Evolutionary conservation across 2,888 invertebrate genomes (phyloP).

Genomic region (Tenthredo mesomela): DNA sequence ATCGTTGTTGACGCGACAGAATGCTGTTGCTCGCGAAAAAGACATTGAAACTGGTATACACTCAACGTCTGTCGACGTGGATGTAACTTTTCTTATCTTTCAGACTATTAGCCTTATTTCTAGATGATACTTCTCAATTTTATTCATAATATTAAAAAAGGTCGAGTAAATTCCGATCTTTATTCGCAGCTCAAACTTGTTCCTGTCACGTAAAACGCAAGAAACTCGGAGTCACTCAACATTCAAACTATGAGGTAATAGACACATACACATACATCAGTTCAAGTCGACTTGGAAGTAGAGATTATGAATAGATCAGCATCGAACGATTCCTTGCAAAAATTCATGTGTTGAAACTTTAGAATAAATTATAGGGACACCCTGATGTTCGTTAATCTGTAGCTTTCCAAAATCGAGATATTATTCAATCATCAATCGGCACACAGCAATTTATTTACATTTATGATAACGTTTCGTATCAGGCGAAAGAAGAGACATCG

Average conservation of each 20-base stretch:
- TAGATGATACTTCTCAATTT: background rate
- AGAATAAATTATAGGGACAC: no score
- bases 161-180: background rate
- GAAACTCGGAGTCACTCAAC: background rate
- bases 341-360: no score
- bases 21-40: constrained; percentile 38
- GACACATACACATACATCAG: background rate
- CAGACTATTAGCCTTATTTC: background rate
- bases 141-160: background rate
- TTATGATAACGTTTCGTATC: background rate
- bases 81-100: background rate
- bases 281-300: background rate
- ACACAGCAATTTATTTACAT: background rate
- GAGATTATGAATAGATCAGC: background rate
- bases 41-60: constrained; percentile 17
- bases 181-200: background rate
- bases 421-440: no score
- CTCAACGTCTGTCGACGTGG: background rate
- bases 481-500: background rate
- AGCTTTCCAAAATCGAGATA: background rate
- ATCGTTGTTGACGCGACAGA: constrained; percentile 9
- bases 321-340: background rate
- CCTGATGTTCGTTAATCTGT: no score
- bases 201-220: background rate
- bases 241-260: constrained; percentile 23